Evolutionary conservation across 2,888 invertebrate species (phyloP), one percentile per base, ranked within the genome.

Genomic region (Drosophila acutilabella): DNA sequence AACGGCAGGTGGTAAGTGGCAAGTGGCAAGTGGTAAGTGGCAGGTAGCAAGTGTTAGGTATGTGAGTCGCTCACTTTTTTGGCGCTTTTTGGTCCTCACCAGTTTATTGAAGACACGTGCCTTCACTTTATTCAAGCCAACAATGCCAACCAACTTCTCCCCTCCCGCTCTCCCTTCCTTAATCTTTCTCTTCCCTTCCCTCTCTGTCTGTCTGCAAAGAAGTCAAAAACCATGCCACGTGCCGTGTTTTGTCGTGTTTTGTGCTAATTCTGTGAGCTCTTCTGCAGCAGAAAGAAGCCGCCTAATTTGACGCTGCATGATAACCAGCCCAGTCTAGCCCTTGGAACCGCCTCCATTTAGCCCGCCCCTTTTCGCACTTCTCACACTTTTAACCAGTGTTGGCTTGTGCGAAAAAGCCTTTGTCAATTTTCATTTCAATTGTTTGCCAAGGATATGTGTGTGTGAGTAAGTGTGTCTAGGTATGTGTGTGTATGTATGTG

Each of bases 251-350:
- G 52, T 51, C 64, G 58, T 36, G 54, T 11, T 41, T 48, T 64
- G 69, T 71, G 77, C 71, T 82, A 74, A 83, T 84, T 81, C 71
- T 71, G 82, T 76, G 81, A 77, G 64, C 78, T 76, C 60, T 36
- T 36, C 13, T 13, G 36, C 68, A 64, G 65, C 64, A 66, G 64
- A 64, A 71, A 71, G 83, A 72, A 90, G 89, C 83, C 86, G 78
- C 87, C 89, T 89, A 89, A 90, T 90, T 89, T 81, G 67, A 71
- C 77, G 71, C 82, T 50, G 68, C 81, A 78, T 74, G 78, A 75
- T 64, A 77, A 71, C 64, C 64, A 23, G 23, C 23, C 23, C 23
- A 23, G 42, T 23, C 23, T 51, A 33, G 58, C 20, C 51, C 42
- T 14, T n/a, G 16, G 5, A 14, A 48, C 23, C 16, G 11, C 13